A percentile compares a stretch with the other conserved stretches of the same genome.
Evolutionary conservation across 1,140 invertebrate species (phyloP).

Genomic region (Macrostomum lignano): DNA sequence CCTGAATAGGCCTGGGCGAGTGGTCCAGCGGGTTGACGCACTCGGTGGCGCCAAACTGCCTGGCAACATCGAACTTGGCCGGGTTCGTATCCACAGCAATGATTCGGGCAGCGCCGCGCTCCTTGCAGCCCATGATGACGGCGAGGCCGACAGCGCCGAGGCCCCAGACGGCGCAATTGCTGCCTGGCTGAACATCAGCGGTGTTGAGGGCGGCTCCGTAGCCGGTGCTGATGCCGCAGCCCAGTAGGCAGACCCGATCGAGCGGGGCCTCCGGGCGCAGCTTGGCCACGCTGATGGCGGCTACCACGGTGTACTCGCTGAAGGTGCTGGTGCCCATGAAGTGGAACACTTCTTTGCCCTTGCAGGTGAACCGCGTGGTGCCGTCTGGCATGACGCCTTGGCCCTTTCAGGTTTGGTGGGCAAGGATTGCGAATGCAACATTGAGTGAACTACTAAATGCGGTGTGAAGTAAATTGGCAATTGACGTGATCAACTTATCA

Average conservation of each 20-base stretch:
- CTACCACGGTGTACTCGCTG: conserved; percentile 81
- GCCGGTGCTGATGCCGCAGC: conserved; percentile 52
- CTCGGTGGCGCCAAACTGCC: conserved; percentile 61
- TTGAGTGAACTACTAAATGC: too few species aligned
- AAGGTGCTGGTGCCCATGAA: conserved; percentile 97
- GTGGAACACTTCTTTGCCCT: conserved; percentile 58
- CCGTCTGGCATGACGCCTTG: conserved; percentile 74
- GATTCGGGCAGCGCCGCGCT: conserved; percentile 57
- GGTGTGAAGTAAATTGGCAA: too few species aligned
- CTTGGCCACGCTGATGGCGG: conserved; percentile 41
- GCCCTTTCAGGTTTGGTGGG: too few species aligned
- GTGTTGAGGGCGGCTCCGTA: conserved; percentile 33
- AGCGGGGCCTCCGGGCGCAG: conserved; percentile 41
- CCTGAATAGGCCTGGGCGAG: conserved; percentile 11
- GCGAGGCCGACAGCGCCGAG: conserved; percentile 76
- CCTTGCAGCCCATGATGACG: conserved; percentile 54
- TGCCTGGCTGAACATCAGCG: conserved; percentile 22
- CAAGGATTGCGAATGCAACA: too few species aligned
- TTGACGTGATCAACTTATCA: too few species aligned
- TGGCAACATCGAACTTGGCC: conserved; percentile 52
- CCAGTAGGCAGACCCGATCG: conserved; percentile 67
- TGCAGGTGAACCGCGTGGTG: conserved; percentile 52
- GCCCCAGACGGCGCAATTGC: conserved; percentile 26
- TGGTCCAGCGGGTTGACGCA: conserved; percentile 48
- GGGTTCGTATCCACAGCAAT: conserved; percentile 78